Base-by-base conservation (phyloP, 2,888 invertebrate species). In the Trichogramma dendrolimi region DNA sequence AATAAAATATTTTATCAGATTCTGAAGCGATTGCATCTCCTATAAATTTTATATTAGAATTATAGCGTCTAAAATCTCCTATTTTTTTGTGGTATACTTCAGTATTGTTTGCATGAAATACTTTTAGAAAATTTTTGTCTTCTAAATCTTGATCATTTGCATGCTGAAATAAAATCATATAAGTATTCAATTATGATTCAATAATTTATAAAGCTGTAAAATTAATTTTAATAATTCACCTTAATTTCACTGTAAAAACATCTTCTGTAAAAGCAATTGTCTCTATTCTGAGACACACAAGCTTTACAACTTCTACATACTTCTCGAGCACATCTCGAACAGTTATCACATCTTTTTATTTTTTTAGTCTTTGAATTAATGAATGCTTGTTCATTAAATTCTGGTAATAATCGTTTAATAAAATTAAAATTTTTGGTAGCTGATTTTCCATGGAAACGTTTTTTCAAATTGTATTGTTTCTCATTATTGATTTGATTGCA, bases 21-120 rank as follows among this genome's bases (percentile, higher is more conserved):
- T 59, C 47, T 3, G 83, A 82, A 69, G 83, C 80, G n/a, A 84
- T 73, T 4, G 84, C 81, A 55, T 86, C 82, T 1, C 86, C 87
- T 40, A 85, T 71, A 65, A 77, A 79, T 5, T 87, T 69, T 8
- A 72, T 83, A 5, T 39, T 50, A 47, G 48, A 40, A 1, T 6
- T 4, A 38, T 39, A 52, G 10, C 38, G 48, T 3, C 38, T 38
- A 42, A 62, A 58, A 6, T 3, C 47, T 5, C 50, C 43, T 4
- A 62, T 52, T 1, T 41, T 51, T 0, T 62, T 39, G 14, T 41
- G 40, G 11, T 48, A 63, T 4, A 7, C 44, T 1, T n/a, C 38
- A 5, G 57, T 11, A 8, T 53, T 57, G 7, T 8, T n/a, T 5
- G 52, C 42, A 8, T 14, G 40, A 4, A 41, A 8, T 5, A 42